These are phyloP conservation scores for Parapsyche elsis DNA, from an alignment of 1,140 invertebrate species.

Conservation along the genomic window DNA sequence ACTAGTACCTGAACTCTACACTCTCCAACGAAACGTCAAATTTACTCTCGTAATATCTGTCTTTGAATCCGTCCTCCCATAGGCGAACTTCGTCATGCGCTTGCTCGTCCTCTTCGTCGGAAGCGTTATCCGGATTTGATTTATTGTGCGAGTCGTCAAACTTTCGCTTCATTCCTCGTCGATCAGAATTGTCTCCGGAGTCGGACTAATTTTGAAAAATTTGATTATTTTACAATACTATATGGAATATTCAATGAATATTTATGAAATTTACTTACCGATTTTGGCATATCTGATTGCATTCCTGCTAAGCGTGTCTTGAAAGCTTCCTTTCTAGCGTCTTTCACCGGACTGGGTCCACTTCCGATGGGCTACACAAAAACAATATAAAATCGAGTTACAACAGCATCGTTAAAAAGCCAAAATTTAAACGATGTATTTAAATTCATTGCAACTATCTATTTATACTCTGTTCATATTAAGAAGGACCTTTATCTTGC, in stretches of 20 bases:
- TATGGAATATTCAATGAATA: background rate
- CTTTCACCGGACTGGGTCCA: slow-evolving; percentile 66
- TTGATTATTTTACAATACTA: background rate
- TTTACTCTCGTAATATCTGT: slow-evolving; percentile 97
- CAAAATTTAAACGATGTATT: too few species aligned
- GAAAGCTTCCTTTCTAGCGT: slow-evolving; percentile 78
- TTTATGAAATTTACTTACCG: background rate
- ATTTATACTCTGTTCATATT: too few species aligned
- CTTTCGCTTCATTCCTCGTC: slow-evolving; percentile 46
- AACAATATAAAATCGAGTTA: background rate
- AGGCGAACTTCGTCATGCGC: slow-evolving; percentile 93
- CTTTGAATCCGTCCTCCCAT: slow-evolving; percentile 98
- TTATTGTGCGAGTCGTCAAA: slow-evolving; percentile 53
- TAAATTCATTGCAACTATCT: too few species aligned
- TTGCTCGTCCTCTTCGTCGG: slow-evolving; percentile 80
- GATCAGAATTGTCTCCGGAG: background rate
- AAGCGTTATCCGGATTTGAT: slow-evolving; percentile 62
- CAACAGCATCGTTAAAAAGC: too few species aligned
- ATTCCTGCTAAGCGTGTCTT: slow-evolving; percentile 73
- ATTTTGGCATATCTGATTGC: slow-evolving; percentile 55
- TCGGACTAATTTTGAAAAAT: background rate
- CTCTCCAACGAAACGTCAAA: slow-evolving; percentile 89
- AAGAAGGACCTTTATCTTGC: too few species aligned
- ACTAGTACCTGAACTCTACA: slow-evolving; percentile 78
- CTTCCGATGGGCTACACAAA: slow-evolving; percentile 66